These are phyloP conservation scores for Axis porcinus DNA, from an alignment of 2,113 vertebrate genomes.

Conservation along the genomic window DNA sequence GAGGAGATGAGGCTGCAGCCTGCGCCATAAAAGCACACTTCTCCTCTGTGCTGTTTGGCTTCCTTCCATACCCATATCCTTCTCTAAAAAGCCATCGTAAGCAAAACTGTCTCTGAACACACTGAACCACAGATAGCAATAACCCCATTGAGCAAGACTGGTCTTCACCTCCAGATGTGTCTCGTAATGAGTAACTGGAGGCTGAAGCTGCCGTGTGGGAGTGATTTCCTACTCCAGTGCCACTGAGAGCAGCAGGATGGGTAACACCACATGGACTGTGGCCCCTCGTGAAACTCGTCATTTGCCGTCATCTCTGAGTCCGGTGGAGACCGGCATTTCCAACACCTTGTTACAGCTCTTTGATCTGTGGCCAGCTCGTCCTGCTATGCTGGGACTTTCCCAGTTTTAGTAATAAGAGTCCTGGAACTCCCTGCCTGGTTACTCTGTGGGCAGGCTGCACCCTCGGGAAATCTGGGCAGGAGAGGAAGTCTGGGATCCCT, in stretches of 20 bases:
- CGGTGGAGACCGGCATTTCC: not conserved
- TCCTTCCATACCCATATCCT: not conserved
- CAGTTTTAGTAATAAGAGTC: not conserved
- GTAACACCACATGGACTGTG: accelerated
- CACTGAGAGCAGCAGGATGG: accelerated
- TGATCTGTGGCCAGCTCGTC: accelerated
- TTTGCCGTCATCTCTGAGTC: not conserved
- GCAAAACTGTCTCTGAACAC: not conserved
- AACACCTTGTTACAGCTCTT: not conserved
- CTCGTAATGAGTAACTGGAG: not conserved
- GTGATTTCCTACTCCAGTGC: not conserved
- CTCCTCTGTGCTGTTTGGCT: not conserved
- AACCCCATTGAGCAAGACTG: not conserved
- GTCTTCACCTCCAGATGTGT: not conserved
- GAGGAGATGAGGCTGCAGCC: not conserved
- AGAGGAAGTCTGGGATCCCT: not conserved
- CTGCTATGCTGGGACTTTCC: not conserved
- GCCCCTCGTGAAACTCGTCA: accelerated
- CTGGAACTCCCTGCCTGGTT: not conserved
- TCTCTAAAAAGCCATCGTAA: not conserved
- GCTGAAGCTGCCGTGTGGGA: too few relatives aligned
- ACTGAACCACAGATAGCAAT: not conserved
- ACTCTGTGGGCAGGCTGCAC: not conserved
- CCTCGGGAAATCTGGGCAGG: not conserved
- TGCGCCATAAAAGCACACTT: not conserved